These are phyloP conservation scores for Orthosia cruda DNA, from an alignment of 2,888 invertebrate species.

Conservation along the genomic window DNA sequence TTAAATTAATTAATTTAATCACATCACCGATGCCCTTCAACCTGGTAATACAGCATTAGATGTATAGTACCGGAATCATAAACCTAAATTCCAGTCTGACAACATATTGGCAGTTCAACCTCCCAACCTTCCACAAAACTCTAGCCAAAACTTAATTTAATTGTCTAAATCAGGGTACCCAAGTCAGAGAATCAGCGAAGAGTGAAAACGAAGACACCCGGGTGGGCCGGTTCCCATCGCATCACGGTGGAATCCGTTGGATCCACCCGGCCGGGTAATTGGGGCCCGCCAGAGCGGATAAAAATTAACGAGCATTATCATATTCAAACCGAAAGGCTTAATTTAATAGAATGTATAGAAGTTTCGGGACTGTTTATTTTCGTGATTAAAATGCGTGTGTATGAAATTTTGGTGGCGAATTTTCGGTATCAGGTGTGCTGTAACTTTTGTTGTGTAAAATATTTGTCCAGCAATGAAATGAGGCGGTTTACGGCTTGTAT, in stretches of 20 bases:
- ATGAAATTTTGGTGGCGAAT: constrained; percentile 25
- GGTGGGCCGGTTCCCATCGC: constrained; percentile 74
- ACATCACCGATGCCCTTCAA: background rate
- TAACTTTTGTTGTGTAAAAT: constrained; percentile 13
- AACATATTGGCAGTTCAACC: constrained; percentile 36
- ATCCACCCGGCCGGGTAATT: constrained; percentile 80
- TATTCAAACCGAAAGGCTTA: constrained; percentile 76
- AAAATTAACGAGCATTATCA: constrained; percentile 81
- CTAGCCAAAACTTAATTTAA: constrained; percentile 67
- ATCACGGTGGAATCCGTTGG: constrained; percentile 67
- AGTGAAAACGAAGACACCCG: constrained; percentile 73
- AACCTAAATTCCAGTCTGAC: background rate
- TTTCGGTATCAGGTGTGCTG: constrained; percentile 4
- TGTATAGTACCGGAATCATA: background rate
- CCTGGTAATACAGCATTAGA: background rate
- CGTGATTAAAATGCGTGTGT: constrained; percentile 49
- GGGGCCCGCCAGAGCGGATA: constrained; percentile 80
- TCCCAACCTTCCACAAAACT: constrained; percentile 35
- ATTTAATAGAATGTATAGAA: constrained; percentile 68
- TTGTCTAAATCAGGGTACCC: constrained; percentile 70
- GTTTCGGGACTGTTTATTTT: constrained; percentile 64
- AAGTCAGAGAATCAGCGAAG: constrained; percentile 69
- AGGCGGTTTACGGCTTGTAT: background rate
- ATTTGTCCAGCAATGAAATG: background rate
- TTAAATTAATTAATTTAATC: too few species aligned